Conservation (phyloP, 2,113 vertebrate species). For the Datnioides undecimradiatus region DNA sequence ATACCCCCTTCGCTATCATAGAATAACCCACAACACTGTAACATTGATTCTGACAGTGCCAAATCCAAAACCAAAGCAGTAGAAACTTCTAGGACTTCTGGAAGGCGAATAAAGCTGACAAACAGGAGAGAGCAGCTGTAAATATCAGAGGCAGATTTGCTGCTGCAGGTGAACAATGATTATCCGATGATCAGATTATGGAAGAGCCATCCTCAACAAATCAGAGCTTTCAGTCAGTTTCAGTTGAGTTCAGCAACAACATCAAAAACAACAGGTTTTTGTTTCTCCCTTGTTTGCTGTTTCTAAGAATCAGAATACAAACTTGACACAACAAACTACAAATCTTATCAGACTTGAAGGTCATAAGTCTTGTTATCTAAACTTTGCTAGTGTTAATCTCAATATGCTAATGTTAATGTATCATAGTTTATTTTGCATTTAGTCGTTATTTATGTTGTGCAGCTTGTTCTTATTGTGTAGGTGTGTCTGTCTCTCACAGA, state of each 20-base stretch:
- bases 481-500: neutral
- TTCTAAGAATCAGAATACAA: neutral
- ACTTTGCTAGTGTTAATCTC: too few relatives aligned
- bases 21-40: neutral
- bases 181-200: neutral
- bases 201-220: neutral
- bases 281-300: neutral
- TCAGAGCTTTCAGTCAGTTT: neutral
- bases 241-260: neutral
- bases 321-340: neutral
- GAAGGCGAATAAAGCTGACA: too few relatives aligned
- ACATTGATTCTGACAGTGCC: neutral
- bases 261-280: neutral
- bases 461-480: conserved; percentile 27
- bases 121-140: neutral
- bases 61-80: neutral
- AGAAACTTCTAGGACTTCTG: neutral
- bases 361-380: neutral
- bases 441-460: neutral
- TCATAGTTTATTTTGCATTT: neutral
- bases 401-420: neutral
- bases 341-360: neutral
- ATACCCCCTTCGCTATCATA: neutral
- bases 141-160: neutral
- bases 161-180: neutral